phyloP scores from a whole-genome alignment of 2,797 vertebrate species.

The Alouatta caraya region DNA sequence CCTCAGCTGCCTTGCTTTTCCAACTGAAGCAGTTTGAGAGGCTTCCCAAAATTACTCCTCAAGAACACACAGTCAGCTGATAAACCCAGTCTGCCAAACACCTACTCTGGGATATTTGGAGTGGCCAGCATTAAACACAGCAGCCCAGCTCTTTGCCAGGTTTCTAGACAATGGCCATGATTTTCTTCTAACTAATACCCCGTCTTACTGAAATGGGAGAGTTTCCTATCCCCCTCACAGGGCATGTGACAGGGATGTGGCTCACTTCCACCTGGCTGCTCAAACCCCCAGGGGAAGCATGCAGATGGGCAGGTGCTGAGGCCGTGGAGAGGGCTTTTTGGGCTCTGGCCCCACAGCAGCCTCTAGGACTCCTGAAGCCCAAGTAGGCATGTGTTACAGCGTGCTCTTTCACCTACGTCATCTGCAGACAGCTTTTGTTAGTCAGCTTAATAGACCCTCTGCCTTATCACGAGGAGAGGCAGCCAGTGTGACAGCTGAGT shows the following conservation, averaged over 20 bases:
- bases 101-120: not conserved
- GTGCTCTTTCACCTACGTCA: not conserved
- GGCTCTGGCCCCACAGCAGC: not conserved
- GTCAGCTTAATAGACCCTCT: not conserved
- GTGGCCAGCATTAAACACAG: not conserved
- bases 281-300: not conserved
- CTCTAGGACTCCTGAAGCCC: not conserved
- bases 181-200: not conserved
- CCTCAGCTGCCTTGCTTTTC: not conserved
- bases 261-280: not conserved
- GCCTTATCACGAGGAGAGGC: not conserved
- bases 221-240: not conserved
- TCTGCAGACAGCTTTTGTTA: not conserved
- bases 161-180: not conserved
- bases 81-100: not conserved
- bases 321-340: fast-evolving
- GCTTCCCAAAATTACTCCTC: not conserved
- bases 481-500: not conserved
- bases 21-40: not conserved
- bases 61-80: not conserved
- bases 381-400: not conserved
- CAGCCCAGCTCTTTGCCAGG: not conserved
- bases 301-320: not conserved
- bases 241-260: not conserved
- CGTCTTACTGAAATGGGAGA: not conserved